phyloP scores from a whole-genome alignment of 2,113 vertebrate species.

The Dipodomys spectabilis region DNA sequence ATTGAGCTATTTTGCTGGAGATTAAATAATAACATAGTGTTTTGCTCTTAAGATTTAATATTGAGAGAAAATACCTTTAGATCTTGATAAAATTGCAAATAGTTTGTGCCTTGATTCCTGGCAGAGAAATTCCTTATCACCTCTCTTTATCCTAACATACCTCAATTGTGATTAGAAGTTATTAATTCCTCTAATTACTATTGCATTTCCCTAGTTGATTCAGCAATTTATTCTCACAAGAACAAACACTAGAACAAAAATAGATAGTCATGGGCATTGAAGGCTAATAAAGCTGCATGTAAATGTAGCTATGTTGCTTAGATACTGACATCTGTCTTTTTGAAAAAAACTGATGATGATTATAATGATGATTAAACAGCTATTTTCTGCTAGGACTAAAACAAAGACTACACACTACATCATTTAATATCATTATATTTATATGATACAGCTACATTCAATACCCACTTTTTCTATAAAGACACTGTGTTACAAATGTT shows the following conservation, averaged over 20 bases:
- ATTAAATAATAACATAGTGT: too few species aligned
- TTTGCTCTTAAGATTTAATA: too few species aligned
- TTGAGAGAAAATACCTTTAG: too few species aligned
- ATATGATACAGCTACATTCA: not conserved
- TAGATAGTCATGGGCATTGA: not conserved
- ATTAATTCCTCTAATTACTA: not conserved
- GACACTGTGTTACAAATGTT: not conserved
- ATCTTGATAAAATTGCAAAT: too few species aligned
- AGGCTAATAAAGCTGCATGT: not conserved
- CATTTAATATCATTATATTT: not conserved
- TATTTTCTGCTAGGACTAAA: not conserved
- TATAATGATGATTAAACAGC: not conserved
- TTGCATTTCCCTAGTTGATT: not conserved
- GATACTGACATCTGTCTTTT: not conserved
- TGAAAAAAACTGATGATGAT: too few species aligned
- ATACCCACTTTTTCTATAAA: not conserved
- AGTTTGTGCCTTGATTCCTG: too few species aligned
- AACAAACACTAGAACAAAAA: fast-evolving
- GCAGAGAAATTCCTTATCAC: too few species aligned
- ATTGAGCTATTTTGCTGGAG: too few species aligned
- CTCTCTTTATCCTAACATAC: too few species aligned
- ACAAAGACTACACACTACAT: not conserved
- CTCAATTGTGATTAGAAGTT: not conserved
- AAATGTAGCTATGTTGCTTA: not conserved
- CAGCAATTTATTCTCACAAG: not conserved